Evolutionary conservation across 2,797 vertebrate species (phyloP), one percentile per base, ranked within the genome.

Genomic region (Kryptolebias ocellatus): DNA sequence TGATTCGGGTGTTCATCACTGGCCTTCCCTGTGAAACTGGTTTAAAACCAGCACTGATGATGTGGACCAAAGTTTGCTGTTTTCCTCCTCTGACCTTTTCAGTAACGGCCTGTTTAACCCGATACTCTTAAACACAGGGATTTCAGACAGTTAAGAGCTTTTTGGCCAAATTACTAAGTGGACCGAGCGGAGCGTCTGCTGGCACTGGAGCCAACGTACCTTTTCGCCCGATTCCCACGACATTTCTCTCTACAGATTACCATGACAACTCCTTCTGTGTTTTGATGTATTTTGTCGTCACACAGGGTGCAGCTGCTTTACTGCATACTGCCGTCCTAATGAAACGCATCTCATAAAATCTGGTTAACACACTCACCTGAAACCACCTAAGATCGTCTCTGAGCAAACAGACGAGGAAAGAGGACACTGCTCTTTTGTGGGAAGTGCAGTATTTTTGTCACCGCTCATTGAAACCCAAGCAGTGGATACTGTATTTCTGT

Each of bases 221-320:
- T 74, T 81, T 85, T 81, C 51, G 66, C 80, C 53, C 15, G 4
- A 61, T 83, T 53, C 57, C 72, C 62, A 70, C 65, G 83, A 83
- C 82, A 83, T 84, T 84, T 87, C 70, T 81, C 27, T 76, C 67
- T 72, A 71, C 76, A 86, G 77, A 81, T 76, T 72, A 50, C 87
- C 80, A 78, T 65, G 83, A 72, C 83, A 66, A 82, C 84, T 65
- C 44, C 67, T 65, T 80, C 85, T 87, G 85, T 85, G 66, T 59
- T 50, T 64, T 4, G 46, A 60, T 57, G 53, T 59, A 59, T 69
- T 65, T 77, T 66, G 64, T 86, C 82, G 84, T 84, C 83, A 52
- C 73, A 42, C 52, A 20, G 69, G 39, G 53, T 72, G 61, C 37
- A 69, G 61, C 50, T 59, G 2, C 67, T 86, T 85, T 67, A 87